Evolutionary conservation across 2,888 invertebrate species (phyloP).

Genomic region (Tetragnatha montana): DNA sequence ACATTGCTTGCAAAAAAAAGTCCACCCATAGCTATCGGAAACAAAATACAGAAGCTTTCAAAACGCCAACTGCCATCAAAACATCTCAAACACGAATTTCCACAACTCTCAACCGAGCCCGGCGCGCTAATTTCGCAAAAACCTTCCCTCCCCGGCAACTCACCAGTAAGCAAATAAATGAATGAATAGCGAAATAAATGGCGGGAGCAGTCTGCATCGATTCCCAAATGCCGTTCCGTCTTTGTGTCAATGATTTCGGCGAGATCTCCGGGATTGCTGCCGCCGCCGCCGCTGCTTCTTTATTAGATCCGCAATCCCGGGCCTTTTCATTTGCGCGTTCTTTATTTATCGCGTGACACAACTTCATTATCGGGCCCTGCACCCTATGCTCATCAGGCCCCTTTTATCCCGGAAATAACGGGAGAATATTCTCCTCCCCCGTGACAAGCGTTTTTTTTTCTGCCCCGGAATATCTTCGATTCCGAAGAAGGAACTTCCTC

Average conservation of each 20-base stretch:
- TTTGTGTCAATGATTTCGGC: conserved; percentile 48
- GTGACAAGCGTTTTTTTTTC: conserved; percentile 25
- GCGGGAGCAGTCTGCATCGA: conserved; percentile 15
- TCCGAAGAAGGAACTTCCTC: conserved; percentile 1
- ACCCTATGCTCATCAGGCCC: neutral
- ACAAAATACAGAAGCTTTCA: no score
- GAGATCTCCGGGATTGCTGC: conserved; percentile 47
- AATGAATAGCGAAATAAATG: neutral
- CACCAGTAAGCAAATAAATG: neutral
- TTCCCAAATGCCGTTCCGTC: neutral
- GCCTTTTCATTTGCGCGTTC: conserved; percentile 55
- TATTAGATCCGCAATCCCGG: conserved; percentile 57
- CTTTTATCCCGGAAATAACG: conserved; percentile 27
- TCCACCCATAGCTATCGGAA: no score
- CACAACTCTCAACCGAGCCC: neutral
- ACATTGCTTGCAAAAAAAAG: no score
- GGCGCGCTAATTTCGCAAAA: neutral
- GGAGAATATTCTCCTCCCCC: conserved; percentile 33
- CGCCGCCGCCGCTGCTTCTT: conserved; percentile 39
- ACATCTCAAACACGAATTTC: no score
- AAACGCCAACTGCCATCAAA: no score
- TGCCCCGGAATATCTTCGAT: conserved; percentile 35
- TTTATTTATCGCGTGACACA: conserved; percentile 67
- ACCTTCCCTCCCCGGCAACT: neutral
- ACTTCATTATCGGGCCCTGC: conserved; percentile 62